Percentiles rank a stretch among this genome's conserved stretches.
Evolutionary conservation across 1,140 invertebrate genomes (phyloP).

Genomic region (Atopsyche davidsoni): DNA sequence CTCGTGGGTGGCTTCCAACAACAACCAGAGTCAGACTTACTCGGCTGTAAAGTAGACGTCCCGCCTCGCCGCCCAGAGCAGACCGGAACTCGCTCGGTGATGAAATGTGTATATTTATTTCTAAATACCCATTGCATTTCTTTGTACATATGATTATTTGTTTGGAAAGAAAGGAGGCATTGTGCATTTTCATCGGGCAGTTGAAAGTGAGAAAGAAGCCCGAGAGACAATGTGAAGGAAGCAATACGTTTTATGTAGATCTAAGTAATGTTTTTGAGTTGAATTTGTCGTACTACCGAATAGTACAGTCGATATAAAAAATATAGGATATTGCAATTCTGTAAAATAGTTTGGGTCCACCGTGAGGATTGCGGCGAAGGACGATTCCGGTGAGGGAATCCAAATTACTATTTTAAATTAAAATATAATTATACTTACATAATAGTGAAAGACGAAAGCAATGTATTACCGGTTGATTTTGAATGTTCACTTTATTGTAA

Average conservation of each 20-base stretch:
- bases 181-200: conserved; percentile 15
- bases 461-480: conserved; percentile 26
- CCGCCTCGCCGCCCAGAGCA: conserved; percentile 7
- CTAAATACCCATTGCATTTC: conserved; percentile 27
- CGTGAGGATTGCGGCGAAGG: neutral
- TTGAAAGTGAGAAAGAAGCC: conserved; percentile 5
- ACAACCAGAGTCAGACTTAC: conserved; percentile 55
- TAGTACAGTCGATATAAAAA: conserved; percentile 23
- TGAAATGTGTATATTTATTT: conserved; percentile 27
- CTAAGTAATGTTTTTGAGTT: conserved; percentile 22
- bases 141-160: conserved; percentile 24
- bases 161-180: neutral
- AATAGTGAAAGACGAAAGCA: conserved; percentile 15
- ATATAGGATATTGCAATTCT: conserved; percentile 18
- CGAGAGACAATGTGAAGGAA: conserved; percentile 28
- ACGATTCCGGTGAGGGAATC: conserved; percentile 12
- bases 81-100: conserved; percentile 4
- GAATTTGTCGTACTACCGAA: conserved; percentile 19
- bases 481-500: conserved; percentile 27
- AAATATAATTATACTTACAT: conserved; percentile 14
- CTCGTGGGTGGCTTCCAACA: conserved; percentile 81
- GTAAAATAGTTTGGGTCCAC: conserved; percentile 10
- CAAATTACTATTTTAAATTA: conserved; percentile 14
- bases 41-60: conserved; percentile 41
- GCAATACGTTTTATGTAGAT: conserved; percentile 29